phyloP scores from a whole-genome alignment of 2,888 invertebrate species.

The Idaea straminata region DNA sequence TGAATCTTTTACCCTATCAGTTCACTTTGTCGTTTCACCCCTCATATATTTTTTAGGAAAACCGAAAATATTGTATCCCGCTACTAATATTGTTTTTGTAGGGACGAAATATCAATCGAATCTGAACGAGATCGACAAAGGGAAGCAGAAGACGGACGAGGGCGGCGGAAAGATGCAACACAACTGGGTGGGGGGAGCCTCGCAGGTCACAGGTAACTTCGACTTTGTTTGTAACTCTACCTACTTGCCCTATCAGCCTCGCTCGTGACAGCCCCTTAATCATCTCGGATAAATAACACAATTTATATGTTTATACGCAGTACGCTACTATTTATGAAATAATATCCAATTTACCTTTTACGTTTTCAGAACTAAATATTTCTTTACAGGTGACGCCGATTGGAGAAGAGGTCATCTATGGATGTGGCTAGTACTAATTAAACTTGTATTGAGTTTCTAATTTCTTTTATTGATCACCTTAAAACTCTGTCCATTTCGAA shows the following conservation, averaged over 20 bases:
- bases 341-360: slow-evolving; percentile 8
- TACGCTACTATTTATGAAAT: slow-evolving; percentile 1
- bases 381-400: slow-evolving; percentile 57
- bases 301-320: not conserved
- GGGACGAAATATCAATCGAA: slow-evolving; percentile 88
- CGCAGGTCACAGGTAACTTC: slow-evolving; percentile 66
- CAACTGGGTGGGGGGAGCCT: slow-evolving; percentile 77
- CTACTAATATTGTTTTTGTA: slow-evolving; percentile 52
- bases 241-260: not conserved
- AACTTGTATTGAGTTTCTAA: slow-evolving; percentile 38
- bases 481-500: slow-evolving; percentile 27
- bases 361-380: slow-evolving; percentile 18
- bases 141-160: slow-evolving; percentile 86
- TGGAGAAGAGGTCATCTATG: slow-evolving; percentile 58
- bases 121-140: slow-evolving; percentile 89
- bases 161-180: slow-evolving; percentile 76
- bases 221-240: not conserved
- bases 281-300: not conserved
- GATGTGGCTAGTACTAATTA: slow-evolving; percentile 41
- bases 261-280: not conserved
- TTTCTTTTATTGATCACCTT: slow-evolving; percentile 9
- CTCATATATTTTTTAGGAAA: slow-evolving; percentile 31
- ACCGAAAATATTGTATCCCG: slow-evolving; percentile 23
- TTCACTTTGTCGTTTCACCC: slow-evolving; percentile 43
- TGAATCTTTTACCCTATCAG: slow-evolving; percentile 70